phyloP scores from a whole-genome alignment of 2,797 vertebrate species.

The Anas georgica region DNA sequence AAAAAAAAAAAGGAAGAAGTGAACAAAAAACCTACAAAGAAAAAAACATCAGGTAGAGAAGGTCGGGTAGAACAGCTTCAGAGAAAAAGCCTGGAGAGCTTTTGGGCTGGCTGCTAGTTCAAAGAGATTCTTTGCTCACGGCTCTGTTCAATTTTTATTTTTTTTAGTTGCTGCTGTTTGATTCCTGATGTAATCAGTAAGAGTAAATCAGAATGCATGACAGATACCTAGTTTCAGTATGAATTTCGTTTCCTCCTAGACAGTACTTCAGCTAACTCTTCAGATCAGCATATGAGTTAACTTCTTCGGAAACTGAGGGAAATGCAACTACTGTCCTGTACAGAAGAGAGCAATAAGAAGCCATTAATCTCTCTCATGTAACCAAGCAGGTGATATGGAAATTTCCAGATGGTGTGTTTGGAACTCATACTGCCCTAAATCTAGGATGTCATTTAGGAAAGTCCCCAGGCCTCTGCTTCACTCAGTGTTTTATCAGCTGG shows the following conservation, averaged over 20 bases:
- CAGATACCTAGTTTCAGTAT: neutral
- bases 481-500: neutral
- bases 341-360: neutral
- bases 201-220: neutral
- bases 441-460: neutral
- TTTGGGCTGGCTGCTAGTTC: neutral
- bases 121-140: neutral
- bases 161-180: neutral
- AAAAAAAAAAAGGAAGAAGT: neutral
- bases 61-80: neutral
- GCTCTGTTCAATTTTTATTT: neutral
- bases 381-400: neutral
- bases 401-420: neutral
- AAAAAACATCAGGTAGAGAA: neutral
- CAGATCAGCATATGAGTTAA: neutral
- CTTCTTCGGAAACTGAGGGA: neutral
- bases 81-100: neutral
- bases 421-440: neutral
- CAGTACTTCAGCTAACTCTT: neutral
- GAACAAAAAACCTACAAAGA: neutral
- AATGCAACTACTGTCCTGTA: neutral
- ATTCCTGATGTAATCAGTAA: neutral
- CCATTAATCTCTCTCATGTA: slow-evolving; percentile 4
- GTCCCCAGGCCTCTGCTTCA: neutral
- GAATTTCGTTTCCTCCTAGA: neutral